Evolutionary conservation across 2,888 invertebrate genomes (phyloP).

Genomic region (Thalpophila matura): DNA sequence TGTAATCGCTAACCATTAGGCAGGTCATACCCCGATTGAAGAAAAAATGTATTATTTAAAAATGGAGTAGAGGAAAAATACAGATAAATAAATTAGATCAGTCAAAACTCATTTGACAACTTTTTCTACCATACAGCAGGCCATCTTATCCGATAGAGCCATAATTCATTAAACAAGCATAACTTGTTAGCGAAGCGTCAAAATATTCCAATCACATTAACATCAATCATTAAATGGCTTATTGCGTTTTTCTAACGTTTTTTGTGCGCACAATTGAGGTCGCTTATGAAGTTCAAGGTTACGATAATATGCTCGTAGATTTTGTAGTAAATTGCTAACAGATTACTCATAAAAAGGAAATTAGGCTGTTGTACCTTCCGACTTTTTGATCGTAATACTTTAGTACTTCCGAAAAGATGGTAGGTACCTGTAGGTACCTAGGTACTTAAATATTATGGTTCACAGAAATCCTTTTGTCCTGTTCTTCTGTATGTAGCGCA

Average conservation of each 20-base stretch:
- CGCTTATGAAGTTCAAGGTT: slow-evolving; percentile 52
- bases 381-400: not conserved
- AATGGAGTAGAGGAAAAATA: not conserved
- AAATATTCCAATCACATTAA: slow-evolving; percentile 14
- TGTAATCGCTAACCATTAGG: no score
- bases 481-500: not conserved
- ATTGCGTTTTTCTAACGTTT: slow-evolving; percentile 32
- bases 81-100: not conserved
- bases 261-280: slow-evolving; percentile 32
- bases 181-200: slow-evolving; percentile 7
- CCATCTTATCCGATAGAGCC: no score
- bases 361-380: slow-evolving; percentile 3
- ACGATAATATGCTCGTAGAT: slow-evolving; percentile 35
- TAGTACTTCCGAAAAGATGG: not conserved
- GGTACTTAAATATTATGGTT: not conserved
- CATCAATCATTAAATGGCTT: slow-evolving; percentile 31
- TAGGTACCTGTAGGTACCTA: no score
- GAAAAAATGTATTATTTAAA: no score
- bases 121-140: no score
- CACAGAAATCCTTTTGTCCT: no score
- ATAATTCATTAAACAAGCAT: not conserved
- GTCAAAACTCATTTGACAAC: not conserved
- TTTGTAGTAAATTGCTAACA: slow-evolving; percentile 49
- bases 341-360: slow-evolving; percentile 43
- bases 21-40: no score